A percentile compares a stretch with the other conserved stretches of the same genome.
These are phyloP conservation scores for Percopsis omiscomaycus DNA, from an alignment of 2,797 vertebrate species.

Conservation along the genomic window DNA sequence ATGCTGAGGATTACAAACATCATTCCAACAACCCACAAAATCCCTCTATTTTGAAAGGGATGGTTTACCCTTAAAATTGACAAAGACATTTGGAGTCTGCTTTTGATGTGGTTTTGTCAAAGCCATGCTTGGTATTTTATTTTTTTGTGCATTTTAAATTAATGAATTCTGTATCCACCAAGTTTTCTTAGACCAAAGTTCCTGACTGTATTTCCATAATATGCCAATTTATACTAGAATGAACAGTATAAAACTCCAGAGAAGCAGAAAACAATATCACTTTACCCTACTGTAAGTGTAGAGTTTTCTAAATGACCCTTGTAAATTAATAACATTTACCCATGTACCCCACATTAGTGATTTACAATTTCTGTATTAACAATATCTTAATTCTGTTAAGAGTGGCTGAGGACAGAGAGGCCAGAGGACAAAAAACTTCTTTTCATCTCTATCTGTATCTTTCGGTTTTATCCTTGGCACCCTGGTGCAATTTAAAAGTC, in stretches of 20 bases:
- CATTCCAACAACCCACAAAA: slow-evolving; percentile 12
- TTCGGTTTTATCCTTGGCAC: background rate
- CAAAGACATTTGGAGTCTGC: background rate
- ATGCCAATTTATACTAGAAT: slow-evolving; percentile 1
- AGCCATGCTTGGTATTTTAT: background rate
- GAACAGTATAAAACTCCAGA: background rate
- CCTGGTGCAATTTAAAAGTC: background rate
- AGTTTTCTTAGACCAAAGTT: background rate
- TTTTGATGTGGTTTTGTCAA: slow-evolving; percentile 10
- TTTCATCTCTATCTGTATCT: background rate
- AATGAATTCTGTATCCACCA: too few relatives aligned
- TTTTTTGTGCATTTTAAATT: slow-evolving; percentile 2
- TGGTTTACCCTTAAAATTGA: slow-evolving; percentile 3
- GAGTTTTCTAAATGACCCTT: background rate
- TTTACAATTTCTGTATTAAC: too few relatives aligned
- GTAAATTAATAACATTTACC: background rate
- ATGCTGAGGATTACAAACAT: background rate
- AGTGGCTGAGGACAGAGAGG: too few relatives aligned
- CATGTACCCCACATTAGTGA: too few relatives aligned
- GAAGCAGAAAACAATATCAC: background rate
- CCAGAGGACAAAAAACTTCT: too few relatives aligned
- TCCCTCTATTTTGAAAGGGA: slow-evolving; percentile 33
- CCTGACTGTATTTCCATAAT: background rate
- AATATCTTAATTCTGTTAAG: too few relatives aligned
- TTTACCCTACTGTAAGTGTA: background rate